Evolutionary conservation across 2,113 vertebrate species (phyloP).

Genomic region (Cyprinodon variegatus): DNA sequence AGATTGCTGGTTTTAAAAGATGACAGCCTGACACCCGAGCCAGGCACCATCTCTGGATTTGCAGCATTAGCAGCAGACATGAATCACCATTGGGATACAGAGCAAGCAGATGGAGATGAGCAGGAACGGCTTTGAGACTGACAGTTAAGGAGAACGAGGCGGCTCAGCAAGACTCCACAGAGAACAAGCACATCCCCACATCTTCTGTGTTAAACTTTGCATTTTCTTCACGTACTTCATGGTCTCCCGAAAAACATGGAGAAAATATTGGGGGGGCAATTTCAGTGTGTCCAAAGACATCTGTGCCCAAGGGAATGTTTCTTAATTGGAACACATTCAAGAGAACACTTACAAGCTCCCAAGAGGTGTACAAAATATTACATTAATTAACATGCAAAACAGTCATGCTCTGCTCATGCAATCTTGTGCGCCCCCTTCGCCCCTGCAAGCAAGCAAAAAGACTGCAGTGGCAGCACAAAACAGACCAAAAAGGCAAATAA

Average conservation of each 20-base stretch:
- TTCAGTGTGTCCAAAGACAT: conserved; percentile 69
- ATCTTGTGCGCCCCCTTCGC: conserved; percentile 16
- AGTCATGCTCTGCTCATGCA: conserved; percentile 46
- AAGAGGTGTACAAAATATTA: conserved; percentile 79
- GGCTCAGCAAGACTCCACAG: conserved; percentile 18
- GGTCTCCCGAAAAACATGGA: conserved; percentile 58
- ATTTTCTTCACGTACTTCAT: conserved; percentile 63
- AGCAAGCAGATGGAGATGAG: conserved; percentile 65
- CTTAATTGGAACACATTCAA: conserved; percentile 77
- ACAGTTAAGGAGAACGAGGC: conserved; percentile 34
- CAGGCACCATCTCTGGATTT: conserved; percentile 65
- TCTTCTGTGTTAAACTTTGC: conserved; percentile 33
- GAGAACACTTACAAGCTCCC: conserved; percentile 73
- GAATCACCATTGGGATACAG: conserved; percentile 61
- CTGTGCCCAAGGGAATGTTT: conserved; percentile 66
- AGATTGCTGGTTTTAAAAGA: conserved; percentile 49
- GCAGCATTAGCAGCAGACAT: conserved; percentile 65
- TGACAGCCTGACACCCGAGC: conserved; percentile 47
- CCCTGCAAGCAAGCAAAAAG: conserved; percentile 55
- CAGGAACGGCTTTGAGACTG: conserved; percentile 46
- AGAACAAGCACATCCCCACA: conserved; percentile 30
- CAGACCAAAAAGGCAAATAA: conserved; percentile 75
- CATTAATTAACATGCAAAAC: conserved; percentile 80
- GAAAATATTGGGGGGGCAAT: conserved; percentile 45
- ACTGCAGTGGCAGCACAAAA: conserved; percentile 74